phyloP scores from a whole-genome alignment of 2,113 vertebrate species.

The Brachionichthys hirsutus region DNA sequence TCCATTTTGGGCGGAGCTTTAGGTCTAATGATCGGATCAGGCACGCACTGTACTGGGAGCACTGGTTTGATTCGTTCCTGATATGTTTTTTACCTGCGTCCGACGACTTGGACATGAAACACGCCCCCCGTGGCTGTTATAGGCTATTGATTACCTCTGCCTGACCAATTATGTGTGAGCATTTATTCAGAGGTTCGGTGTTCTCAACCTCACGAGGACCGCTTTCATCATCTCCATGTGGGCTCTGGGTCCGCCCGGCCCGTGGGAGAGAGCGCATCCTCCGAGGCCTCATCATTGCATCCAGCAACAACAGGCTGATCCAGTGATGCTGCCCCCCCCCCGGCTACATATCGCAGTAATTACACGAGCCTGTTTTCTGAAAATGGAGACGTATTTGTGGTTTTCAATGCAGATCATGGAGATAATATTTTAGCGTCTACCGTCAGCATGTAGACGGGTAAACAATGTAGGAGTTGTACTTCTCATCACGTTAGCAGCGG shows the following conservation, averaged over 20 bases:
- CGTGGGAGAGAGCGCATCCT: constrained; percentile 38
- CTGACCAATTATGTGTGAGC: constrained; percentile 14
- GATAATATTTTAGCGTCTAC: not conserved
- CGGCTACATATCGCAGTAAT: constrained; percentile 5
- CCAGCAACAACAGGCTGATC: constrained; percentile 52
- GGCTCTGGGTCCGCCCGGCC: constrained; percentile 24
- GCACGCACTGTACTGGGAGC: not conserved
- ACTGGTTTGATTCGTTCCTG: not conserved
- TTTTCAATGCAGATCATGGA: not conserved
- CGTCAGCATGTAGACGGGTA: not conserved
- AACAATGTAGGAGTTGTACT: too few species aligned
- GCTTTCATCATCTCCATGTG: constrained; percentile 51
- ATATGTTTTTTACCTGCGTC: constrained; percentile 46
- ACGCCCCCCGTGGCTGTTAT: constrained; percentile 12
- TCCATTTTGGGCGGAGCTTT: too few species aligned
- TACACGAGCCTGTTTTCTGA: not conserved
- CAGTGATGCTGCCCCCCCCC: constrained; percentile 1
- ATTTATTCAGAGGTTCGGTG: not conserved
- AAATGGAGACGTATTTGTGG: not conserved
- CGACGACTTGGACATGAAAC: constrained; percentile 35
- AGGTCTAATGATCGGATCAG: too few species aligned
- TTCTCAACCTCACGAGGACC: constrained; percentile 7
- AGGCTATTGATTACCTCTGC: constrained; percentile 39
- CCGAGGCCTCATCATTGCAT: constrained; percentile 54
- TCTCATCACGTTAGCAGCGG: not conserved